A percentile compares a stretch with the other conserved stretches of the same genome.
phyloP scores from a whole-genome alignment of 2,888 invertebrate species.

The Agonopterix subpropinquella region DNA sequence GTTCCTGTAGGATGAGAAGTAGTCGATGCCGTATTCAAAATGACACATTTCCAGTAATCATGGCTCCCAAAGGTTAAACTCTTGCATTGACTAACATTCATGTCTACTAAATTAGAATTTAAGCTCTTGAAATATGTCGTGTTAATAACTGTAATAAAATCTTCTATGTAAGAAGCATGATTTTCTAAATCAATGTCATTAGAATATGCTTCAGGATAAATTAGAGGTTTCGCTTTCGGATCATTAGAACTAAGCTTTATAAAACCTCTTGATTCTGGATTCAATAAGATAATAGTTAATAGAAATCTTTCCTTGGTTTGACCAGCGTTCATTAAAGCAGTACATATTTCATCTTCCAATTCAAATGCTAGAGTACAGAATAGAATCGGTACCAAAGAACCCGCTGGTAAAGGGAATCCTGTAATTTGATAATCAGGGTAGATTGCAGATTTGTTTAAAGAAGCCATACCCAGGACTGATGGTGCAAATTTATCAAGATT shows the following conservation, averaged over 20 bases:
- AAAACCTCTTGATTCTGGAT: slow-evolving; percentile 37
- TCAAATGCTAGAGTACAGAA: slow-evolving; percentile 22
- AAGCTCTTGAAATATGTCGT: slow-evolving; percentile 28
- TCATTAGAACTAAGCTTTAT: slow-evolving; percentile 27
- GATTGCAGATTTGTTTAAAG: slow-evolving; percentile 27
- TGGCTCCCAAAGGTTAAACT: slow-evolving; percentile 19
- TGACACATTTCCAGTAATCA: slow-evolving; percentile 40
- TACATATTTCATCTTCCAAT: slow-evolving; percentile 24
- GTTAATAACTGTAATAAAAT: slow-evolving; percentile 27
- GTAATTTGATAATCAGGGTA: slow-evolving; percentile 40
- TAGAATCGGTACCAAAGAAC: slow-evolving; percentile 17
- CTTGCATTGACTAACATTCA: slow-evolving; percentile 22
- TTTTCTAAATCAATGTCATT: slow-evolving; percentile 28
- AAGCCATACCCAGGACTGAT: slow-evolving; percentile 27
- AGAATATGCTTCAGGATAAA: slow-evolving; percentile 26
- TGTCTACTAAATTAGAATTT: slow-evolving; percentile 23
- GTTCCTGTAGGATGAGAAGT: slow-evolving; percentile 68
- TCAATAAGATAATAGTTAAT: slow-evolving; percentile 18
- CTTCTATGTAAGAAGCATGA: slow-evolving; percentile 24
- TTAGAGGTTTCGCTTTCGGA: slow-evolving; percentile 28
- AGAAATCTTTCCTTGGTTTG: slow-evolving; percentile 16
- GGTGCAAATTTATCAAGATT: slow-evolving; percentile 24
- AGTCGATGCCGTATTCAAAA: slow-evolving; percentile 65
- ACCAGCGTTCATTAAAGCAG: slow-evolving; percentile 14
- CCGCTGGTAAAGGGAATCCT: slow-evolving; percentile 18